phyloP scores from a whole-genome alignment of 2,113 vertebrate species.

The Python bivittatus region DNA sequence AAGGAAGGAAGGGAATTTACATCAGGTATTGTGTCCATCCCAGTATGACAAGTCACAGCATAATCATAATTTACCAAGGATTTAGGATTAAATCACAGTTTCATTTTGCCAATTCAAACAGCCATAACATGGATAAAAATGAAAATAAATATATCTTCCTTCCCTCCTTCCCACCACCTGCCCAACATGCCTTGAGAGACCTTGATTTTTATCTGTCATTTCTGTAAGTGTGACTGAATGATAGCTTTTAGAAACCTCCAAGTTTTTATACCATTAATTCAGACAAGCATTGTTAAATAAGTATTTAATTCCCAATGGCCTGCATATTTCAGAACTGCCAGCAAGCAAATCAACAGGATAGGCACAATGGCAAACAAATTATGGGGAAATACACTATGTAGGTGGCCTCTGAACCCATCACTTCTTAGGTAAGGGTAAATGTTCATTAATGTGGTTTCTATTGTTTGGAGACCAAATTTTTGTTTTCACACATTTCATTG shows the following conservation, averaged over 20 bases:
- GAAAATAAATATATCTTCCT: slow-evolving; percentile 41
- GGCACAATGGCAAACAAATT: slow-evolving; percentile 62
- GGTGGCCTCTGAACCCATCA: slow-evolving; percentile 57
- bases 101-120: slow-evolving; percentile 56
- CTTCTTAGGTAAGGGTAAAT: slow-evolving; percentile 67
- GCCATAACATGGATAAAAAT: slow-evolving; percentile 48
- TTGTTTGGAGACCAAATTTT: slow-evolving; percentile 34
- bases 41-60: slow-evolving; percentile 50
- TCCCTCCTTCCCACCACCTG: not conserved
- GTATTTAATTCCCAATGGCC: slow-evolving; percentile 56
- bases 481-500: slow-evolving; percentile 46
- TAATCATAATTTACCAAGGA: slow-evolving; percentile 47
- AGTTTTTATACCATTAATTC: slow-evolving; percentile 53
- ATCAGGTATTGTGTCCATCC: not conserved
- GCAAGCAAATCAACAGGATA: slow-evolving; percentile 51
- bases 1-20: not conserved
- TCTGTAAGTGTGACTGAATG: slow-evolving; percentile 58
- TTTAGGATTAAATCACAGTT: slow-evolving; percentile 44
- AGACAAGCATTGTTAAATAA: slow-evolving; percentile 60
- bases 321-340: slow-evolving; percentile 50
- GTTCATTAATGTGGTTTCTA: slow-evolving; percentile 59
- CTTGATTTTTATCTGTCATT: slow-evolving; percentile 55
- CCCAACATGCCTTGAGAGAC: slow-evolving; percentile 53
- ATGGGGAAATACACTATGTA: slow-evolving; percentile 37
- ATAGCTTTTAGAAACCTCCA: slow-evolving; percentile 53